Evolutionary conservation across 2,888 invertebrate species (phyloP).

Genomic region (Clistopyga incitator): DNA sequence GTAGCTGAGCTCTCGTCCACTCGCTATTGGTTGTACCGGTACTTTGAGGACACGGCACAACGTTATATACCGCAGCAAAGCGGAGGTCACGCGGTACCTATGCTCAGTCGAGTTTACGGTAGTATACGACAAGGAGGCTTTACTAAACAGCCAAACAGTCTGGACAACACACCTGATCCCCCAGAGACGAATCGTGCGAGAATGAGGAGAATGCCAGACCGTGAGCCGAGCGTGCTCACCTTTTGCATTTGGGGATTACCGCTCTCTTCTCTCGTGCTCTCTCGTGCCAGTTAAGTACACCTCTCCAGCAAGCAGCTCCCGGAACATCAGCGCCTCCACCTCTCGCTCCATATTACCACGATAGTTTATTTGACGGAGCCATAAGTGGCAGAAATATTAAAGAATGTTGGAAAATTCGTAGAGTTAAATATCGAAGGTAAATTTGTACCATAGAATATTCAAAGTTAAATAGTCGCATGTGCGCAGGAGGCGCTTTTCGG

Average conservation of each 20-base stretch:
- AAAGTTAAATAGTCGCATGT: too few relatives aligned
- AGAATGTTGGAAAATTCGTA: too few relatives aligned
- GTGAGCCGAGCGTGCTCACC: conserved; percentile 72
- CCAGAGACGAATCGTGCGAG: conserved; percentile 70
- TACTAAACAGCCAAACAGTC: conserved; percentile 66
- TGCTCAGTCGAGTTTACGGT: background rate
- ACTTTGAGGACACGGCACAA: background rate
- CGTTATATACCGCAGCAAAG: conserved; percentile 28
- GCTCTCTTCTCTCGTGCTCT: conserved; percentile 43
- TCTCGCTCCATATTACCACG: conserved; percentile 17
- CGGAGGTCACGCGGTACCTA: background rate
- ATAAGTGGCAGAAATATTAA: background rate
- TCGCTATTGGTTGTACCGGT: conserved; percentile 17
- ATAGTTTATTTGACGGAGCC: background rate
- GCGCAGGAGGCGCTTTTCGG: too few relatives aligned
- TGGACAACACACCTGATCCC: conserved; percentile 29
- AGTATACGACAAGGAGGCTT: conserved; percentile 47
- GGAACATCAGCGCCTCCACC: background rate
- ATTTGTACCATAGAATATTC: too few relatives aligned
- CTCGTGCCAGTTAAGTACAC: conserved; percentile 36
- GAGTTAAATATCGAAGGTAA: too few relatives aligned
- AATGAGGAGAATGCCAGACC: conserved; percentile 74
- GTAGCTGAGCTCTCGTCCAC: conserved; percentile 66
- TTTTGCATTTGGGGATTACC: conserved; percentile 75
- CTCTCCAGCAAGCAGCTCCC: conserved; percentile 23